Percentiles rank a stretch among this genome's conserved stretches.
These are phyloP conservation scores for Echinarachnius parma DNA, from an alignment of 53 echinoderm and acorn worm species.

Conservation along the genomic window DNA sequence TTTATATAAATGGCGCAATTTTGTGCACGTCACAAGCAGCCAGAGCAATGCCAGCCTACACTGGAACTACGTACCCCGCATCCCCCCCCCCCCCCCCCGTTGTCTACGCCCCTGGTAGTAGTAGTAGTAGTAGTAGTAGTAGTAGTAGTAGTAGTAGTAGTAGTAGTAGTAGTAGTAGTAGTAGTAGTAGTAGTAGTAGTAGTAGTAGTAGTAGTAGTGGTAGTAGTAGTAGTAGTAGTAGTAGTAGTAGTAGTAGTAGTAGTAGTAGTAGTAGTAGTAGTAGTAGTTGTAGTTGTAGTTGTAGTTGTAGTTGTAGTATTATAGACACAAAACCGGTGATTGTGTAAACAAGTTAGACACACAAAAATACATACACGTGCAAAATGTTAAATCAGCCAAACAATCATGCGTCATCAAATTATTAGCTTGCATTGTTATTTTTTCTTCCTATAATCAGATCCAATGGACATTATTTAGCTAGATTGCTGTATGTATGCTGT, in stretches of 20 bases:
- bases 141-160: background rate
- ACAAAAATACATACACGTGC: background rate
- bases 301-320: background rate
- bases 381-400: too few relatives aligned
- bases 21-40: too few relatives aligned
- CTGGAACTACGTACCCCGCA: too few relatives aligned
- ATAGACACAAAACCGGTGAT: background rate
- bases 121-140: background rate
- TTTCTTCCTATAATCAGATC: too few relatives aligned
- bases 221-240: background rate
- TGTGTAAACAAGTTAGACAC: background rate
- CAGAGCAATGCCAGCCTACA: too few relatives aligned
- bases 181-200: background rate
- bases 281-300: background rate
- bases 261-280: background rate
- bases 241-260: background rate
- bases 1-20: too few relatives aligned
- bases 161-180: background rate
- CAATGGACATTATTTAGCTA: too few relatives aligned
- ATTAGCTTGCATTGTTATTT: too few relatives aligned
- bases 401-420: too few relatives aligned
- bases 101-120: background rate
- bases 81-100: too few relatives aligned
- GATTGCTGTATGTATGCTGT: too few relatives aligned
- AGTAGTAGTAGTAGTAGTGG: background rate